Percentiles rank a stretch among this genome's conserved stretches.
phyloP scores from a whole-genome alignment of 2,888 invertebrate genomes.

The Abrostola triplasia region DNA sequence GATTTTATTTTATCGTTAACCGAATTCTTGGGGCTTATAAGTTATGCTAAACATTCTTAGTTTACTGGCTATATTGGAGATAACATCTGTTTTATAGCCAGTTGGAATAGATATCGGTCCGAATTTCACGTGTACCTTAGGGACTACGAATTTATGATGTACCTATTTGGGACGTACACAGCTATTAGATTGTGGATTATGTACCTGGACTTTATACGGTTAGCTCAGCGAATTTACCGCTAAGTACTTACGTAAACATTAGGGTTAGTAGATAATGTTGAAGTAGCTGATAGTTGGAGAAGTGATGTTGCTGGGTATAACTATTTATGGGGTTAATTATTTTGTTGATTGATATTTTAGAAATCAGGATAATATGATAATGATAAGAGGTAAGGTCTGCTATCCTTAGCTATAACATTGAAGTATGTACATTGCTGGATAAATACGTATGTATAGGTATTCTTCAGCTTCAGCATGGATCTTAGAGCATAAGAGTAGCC shows the following conservation, averaged over 20 bases:
- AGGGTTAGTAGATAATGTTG: not conserved
- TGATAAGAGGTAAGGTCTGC: too few relatives aligned
- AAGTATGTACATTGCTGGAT: too few relatives aligned
- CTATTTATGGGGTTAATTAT: too few relatives aligned
- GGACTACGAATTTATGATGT: conserved; percentile 9
- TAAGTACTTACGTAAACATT: conserved; percentile 4
- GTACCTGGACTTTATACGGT: conserved; percentile 3
- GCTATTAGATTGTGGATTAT: conserved; percentile 6
- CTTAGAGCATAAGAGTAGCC: too few relatives aligned
- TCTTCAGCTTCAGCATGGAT: too few relatives aligned
- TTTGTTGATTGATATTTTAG: too few relatives aligned
- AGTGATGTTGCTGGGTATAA: too few relatives aligned
- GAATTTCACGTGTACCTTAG: conserved; percentile 5
- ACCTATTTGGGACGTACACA: conserved; percentile 4
- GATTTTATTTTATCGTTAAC: conserved; percentile 3
- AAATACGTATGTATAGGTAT: too few relatives aligned
- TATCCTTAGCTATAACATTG: too few relatives aligned
- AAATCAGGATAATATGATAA: too few relatives aligned
- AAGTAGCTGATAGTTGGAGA: too few relatives aligned
- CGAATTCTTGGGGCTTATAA: conserved; percentile 2
- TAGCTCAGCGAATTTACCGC: not conserved
- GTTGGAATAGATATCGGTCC: conserved; percentile 15
- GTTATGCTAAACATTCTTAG: conserved; percentile 5
- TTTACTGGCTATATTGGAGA: conserved; percentile 5
- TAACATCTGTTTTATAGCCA: conserved; percentile 5